These are phyloP conservation scores for rat (Rattus norvegicus) DNA, from an alignment of 2,113 vertebrate species.

Conservation along the genomic window GRCr8 NC_086024.1:85937001-85937500, in stretches of 20 bases:
- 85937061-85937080: neutral
- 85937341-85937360: neutral
- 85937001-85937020: constrained; percentile 22
- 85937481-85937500: neutral
- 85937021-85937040: neutral
- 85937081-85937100: neutral
- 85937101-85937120: neutral
- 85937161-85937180: neutral
- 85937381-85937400: neutral
- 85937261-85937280: neutral
- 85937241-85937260: neutral
- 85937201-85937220: neutral
- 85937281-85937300: neutral
- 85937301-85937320: neutral
- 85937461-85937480: neutral
- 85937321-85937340: neutral
- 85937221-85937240: neutral
- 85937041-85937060: neutral
- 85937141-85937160: neutral
- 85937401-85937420: neutral
- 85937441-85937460: neutral
- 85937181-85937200: neutral
- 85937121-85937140: neutral
- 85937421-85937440: neutral
- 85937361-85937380: neutral